A percentile compares a stretch with the other conserved stretches of the same genome.
Evolutionary conservation across 2,888 invertebrate species (phyloP).

Genomic region (Drosophila maculinotata): DNA sequence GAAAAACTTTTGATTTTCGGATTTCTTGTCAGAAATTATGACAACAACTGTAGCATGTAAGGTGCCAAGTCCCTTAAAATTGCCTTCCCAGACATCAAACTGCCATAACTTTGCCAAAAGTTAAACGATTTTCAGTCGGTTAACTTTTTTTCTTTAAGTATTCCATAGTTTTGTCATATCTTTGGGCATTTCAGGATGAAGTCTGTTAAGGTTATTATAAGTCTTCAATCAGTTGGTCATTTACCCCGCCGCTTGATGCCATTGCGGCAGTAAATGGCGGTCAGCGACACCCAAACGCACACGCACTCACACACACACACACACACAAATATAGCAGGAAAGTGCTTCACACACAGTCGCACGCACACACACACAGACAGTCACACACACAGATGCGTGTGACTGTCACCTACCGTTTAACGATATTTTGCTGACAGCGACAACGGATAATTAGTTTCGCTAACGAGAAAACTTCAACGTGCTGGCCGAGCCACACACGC

Average conservation of each 20-base stretch:
- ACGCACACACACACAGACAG: background rate
- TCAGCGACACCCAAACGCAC: constrained; percentile 20
- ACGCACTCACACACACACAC: constrained; percentile 2
- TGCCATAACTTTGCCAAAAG: no score
- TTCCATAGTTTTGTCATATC: background rate
- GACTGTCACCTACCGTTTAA: constrained; percentile 77
- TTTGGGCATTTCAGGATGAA: background rate
- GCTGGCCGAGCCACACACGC: constrained; percentile 43
- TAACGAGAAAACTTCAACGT: constrained; percentile 83
- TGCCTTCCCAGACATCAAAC: no score
- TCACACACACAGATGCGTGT: constrained; percentile 40
- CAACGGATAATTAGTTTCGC: constrained; percentile 82
- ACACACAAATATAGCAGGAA: background rate
- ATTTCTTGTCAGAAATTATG: no score
- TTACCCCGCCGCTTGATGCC: constrained; percentile 18
- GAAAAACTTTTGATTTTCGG: no score
- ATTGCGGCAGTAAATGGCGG: constrained; percentile 35
- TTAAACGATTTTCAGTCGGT: no score
- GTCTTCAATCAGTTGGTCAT: constrained; percentile 30
- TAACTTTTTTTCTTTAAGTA: no score
- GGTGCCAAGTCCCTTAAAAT: no score
- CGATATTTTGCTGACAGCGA: constrained; percentile 81
- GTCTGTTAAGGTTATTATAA: constrained; percentile 7
- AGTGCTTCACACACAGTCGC: constrained; percentile 8
- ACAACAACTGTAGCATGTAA: no score